These are phyloP conservation scores for Drosophila ercepeae DNA, from an alignment of 1,140 invertebrate species.

Conservation along the genomic window DNA sequence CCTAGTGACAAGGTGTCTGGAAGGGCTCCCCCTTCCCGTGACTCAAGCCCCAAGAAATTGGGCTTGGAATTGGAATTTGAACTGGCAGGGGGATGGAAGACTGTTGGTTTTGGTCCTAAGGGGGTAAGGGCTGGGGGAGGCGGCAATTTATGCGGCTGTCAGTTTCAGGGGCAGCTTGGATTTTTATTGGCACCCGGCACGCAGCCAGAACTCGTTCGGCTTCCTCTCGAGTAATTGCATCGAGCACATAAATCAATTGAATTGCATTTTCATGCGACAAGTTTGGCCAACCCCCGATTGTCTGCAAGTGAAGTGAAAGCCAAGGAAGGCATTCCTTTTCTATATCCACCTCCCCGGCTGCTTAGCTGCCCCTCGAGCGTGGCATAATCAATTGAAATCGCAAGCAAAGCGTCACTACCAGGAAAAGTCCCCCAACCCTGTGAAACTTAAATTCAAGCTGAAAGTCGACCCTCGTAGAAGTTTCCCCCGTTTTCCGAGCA, in stretches of 20 bases:
- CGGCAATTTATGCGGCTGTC: conserved; percentile 78
- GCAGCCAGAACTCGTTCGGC: conserved; percentile 43
- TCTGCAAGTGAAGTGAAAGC: conserved; percentile 66
- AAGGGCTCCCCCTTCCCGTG: not conserved
- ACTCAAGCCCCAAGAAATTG: not conserved
- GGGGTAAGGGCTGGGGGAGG: conserved; percentile 6
- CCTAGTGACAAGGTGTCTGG: conserved; percentile 68
- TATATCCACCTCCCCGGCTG: conserved; percentile 69
- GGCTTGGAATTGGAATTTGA: conserved; percentile 1
- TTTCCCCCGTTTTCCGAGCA: conserved; percentile 18
- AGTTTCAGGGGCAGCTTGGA: conserved; percentile 70
- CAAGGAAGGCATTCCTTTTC: conserved; percentile 46
- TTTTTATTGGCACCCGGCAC: conserved; percentile 77
- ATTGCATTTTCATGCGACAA: conserved; percentile 81
- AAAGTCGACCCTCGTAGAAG: not conserved
- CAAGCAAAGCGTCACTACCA: conserved; percentile 60
- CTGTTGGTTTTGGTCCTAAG: not conserved
- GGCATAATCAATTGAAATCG: conserved; percentile 78
- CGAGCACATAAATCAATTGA: conserved; percentile 81
- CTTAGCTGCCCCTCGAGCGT: conserved; percentile 50
- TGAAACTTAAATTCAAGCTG: conserved; percentile 8
- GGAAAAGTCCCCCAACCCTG: conserved; percentile 25
- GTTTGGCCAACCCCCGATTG: conserved; percentile 67
- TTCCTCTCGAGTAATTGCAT: conserved; percentile 76
- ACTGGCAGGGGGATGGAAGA: not conserved